Percentiles rank a stretch among this genome's conserved stretches.
Conservation (phyloP, 2,113 vertebrate genomes). For the Galemys pyrenaicus region DNA sequence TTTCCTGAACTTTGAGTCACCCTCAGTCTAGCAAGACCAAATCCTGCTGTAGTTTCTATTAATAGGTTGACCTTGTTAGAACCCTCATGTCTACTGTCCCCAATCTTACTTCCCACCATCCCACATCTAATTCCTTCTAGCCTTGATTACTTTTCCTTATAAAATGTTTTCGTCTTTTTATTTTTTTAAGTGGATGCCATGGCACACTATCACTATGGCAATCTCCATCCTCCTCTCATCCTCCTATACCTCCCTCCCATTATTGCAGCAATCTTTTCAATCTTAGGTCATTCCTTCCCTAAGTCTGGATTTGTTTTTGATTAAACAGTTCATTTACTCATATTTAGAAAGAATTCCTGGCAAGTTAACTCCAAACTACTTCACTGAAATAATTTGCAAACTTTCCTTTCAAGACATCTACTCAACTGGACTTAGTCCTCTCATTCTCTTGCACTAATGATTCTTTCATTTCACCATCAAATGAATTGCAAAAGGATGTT, state of each 20-base stretch:
- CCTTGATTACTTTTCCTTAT: neutral
- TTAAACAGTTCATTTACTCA: neutral
- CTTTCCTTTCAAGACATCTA: slow-evolving; percentile 47
- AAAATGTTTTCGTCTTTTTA: neutral
- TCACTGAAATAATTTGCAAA: slow-evolving; percentile 44
- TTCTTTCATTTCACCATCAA: slow-evolving; percentile 3
- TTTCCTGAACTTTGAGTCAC: neutral
- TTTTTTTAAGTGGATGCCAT: neutral
- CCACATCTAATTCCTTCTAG: neutral
- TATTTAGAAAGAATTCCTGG: slow-evolving; percentile 10
- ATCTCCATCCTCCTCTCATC: neutral
- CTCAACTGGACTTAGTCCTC: neutral
- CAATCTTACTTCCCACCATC: neutral
- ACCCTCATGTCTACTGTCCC: neutral
- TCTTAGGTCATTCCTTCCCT: neutral
- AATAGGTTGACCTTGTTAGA: neutral
- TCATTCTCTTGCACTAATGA: neutral
- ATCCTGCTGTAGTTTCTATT: neutral
- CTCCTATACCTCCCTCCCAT: too few species aligned
- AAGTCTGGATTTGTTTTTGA: neutral
- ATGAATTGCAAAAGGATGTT: neutral
- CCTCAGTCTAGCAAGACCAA: neutral
- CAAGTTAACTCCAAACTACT: neutral
- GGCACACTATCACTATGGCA: neutral
- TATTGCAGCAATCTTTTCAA: neutral